phyloP scores from a whole-genome alignment of 2,113 vertebrate species.

The Percina caprodes region DNA sequence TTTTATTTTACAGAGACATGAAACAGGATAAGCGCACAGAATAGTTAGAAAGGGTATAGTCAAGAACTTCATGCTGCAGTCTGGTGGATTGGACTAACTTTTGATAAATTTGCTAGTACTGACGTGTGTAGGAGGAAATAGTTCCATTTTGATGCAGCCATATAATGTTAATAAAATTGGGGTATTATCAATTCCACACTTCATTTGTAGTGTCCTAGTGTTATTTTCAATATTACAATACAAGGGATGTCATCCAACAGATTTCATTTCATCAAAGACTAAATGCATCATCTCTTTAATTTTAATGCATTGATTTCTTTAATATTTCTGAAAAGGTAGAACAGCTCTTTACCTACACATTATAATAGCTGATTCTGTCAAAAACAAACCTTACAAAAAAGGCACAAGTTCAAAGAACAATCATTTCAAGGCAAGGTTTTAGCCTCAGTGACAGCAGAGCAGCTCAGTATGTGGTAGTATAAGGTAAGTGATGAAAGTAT shows the following conservation, averaged over 20 bases:
- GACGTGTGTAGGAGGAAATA: neutral
- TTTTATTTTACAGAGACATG: slow-evolving; percentile 10
- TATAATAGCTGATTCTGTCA: neutral
- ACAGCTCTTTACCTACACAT: neutral
- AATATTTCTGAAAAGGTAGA: slow-evolving; percentile 14
- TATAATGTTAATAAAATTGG: neutral
- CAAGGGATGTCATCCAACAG: neutral
- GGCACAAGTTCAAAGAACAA: slow-evolving; percentile 16
- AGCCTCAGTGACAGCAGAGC: neutral
- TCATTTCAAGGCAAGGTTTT: neutral
- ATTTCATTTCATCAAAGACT: neutral
- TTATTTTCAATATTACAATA: neutral
- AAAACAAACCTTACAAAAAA: slow-evolving; percentile 18
- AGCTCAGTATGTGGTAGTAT: slow-evolving; percentile 7
- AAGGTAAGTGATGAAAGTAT: neutral
- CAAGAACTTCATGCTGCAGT: neutral
- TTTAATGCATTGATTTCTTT: neutral
- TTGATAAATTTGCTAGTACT: neutral
- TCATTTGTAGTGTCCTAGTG: neutral
- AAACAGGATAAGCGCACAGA: neutral
- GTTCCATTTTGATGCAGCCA: neutral
- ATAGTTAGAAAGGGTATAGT: neutral
- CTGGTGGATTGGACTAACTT: neutral
- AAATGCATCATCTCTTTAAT: neutral
- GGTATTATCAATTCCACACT: neutral